These are phyloP conservation scores for Tauraco hartlaubi DNA, from an alignment of 2,797 vertebrate species.

Conservation along the genomic window DNA sequence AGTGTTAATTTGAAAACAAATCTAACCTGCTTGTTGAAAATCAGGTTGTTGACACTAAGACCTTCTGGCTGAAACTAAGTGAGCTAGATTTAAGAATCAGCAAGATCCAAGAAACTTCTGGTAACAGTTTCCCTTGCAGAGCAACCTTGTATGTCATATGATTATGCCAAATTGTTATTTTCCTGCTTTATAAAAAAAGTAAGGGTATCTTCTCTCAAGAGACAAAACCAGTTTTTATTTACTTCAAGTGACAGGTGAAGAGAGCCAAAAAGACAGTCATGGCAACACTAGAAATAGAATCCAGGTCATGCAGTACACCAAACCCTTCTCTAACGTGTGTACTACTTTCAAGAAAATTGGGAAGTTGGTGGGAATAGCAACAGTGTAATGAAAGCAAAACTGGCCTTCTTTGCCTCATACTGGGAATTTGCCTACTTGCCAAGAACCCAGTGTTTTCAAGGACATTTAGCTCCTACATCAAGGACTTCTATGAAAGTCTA, in stretches of 20 bases:
- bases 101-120: not conserved
- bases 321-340: slow-evolving; percentile 9
- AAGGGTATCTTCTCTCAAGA: not conserved
- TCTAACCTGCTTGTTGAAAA: not conserved
- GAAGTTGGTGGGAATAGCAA: slow-evolving; percentile 70
- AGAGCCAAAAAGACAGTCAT: slow-evolving; percentile 22
- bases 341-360: slow-evolving; percentile 64
- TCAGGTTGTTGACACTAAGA: not conserved
- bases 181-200: not conserved
- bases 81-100: not conserved
- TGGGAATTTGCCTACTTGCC: slow-evolving; percentile 73
- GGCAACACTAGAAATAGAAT: slow-evolving; percentile 60
- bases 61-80: not conserved
- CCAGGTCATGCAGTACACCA: slow-evolving; percentile 49
- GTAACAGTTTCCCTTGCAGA: not conserved
- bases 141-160: not conserved
- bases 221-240: slow-evolving; percentile 11
- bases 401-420: slow-evolving; percentile 57
- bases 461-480: slow-evolving; percentile 49
- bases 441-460: slow-evolving; percentile 67
- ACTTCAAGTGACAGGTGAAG: not conserved
- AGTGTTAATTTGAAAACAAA: not conserved
- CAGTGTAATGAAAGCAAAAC: slow-evolving; percentile 65
- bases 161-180: not conserved
- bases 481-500: slow-evolving; percentile 59